Evolutionary conservation across 2,888 invertebrate species (phyloP).

Genomic region (Coleophora flavipennella): DNA sequence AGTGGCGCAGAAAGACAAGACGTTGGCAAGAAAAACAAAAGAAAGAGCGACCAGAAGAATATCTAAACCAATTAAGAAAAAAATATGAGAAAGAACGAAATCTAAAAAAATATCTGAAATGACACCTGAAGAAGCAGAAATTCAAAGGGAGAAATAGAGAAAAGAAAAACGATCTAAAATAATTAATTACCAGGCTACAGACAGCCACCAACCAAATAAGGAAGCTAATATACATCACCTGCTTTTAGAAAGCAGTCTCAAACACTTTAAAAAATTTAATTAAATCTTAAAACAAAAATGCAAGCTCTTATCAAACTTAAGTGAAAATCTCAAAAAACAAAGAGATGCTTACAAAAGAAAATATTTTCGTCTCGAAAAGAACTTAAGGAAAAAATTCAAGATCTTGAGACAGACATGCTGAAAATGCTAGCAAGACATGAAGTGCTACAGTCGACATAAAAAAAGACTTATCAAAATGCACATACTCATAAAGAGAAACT

Average conservation of each 20-base stretch:
- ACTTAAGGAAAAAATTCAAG: conserved; percentile 2
- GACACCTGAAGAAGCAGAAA: conserved; percentile 5
- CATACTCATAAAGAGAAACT: conserved; percentile 2
- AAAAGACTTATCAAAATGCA: conserved; percentile 1
- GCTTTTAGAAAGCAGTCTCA: conserved; percentile 1
- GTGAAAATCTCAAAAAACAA: conserved; percentile 5
- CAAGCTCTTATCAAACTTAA: conserved; percentile 1
- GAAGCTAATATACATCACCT: neutral
- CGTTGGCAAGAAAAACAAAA: neutral
- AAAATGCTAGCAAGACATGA: conserved; percentile 5
- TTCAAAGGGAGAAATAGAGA: conserved; percentile 5
- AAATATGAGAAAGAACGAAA: conserved; percentile 15
- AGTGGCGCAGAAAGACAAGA: neutral
- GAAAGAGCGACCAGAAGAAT: neutral
- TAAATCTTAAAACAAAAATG: conserved; percentile 4
- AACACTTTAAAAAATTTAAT: conserved; percentile 3
- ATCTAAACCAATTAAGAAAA: conserved; percentile 9
- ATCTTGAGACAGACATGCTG: conserved; percentile 1
- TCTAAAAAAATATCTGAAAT: conserved; percentile 2
- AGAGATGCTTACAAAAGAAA: conserved; percentile 3
- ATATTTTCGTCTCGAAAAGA: conserved; percentile 1
- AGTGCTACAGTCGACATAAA: conserved; percentile 3
- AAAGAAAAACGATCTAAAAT: conserved; percentile 6
- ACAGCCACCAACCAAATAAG: no score
- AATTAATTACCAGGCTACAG: conserved; percentile 1